Evolutionary conservation across 1,140 invertebrate genomes (phyloP), one percentile per base, ranked within the genome.

Genomic region (Monochamus saltuarius): DNA sequence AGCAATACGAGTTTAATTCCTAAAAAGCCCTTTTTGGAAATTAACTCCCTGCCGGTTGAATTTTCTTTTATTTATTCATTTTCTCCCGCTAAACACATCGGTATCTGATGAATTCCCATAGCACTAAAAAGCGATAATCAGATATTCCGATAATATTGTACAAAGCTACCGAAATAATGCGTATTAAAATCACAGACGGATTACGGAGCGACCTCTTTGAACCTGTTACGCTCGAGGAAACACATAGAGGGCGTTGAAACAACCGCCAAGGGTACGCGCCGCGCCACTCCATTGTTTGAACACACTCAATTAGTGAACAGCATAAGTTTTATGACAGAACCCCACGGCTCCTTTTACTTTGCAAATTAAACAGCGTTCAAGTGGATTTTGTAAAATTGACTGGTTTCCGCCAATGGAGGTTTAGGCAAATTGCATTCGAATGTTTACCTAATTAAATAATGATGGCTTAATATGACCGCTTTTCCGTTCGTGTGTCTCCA

Each of bases 121-220:
- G 53, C 53, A 56, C 53, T 56, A 56, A 56, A 56, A 56, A 43
- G 53, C 42, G 53, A 67, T 72, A 72, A 72, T 72, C 70, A 72
- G 68, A 72, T 72, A 72, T 70, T 66, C 62, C 61, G 60, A 67
- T 69, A 66, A 66, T 45, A 56, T 56, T 45, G 56, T 61, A 67
- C 65, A 72, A 67, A 71, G 71, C 66, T 60, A 64, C 70, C 64
- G 69, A 71, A 74, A 74, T 74, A 73, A 74, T 74, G 53, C 68
- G 71, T 66, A 73, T 72, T 72, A 74, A 71, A 74, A 74, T 74
- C 72, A 71, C 67, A 70, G 70, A 62, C 65, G 64, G 66, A 72
- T 73, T 70, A 70, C 55, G 64, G 43, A 49, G 59, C 61, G 64
- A 69, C 62, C 65, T 61, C 72, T 74, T 74, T 74, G 72, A 74